These are phyloP conservation scores for Pseudomugil tenellus DNA, from an alignment of 2,797 vertebrate genomes.

Conservation along the genomic window DNA sequence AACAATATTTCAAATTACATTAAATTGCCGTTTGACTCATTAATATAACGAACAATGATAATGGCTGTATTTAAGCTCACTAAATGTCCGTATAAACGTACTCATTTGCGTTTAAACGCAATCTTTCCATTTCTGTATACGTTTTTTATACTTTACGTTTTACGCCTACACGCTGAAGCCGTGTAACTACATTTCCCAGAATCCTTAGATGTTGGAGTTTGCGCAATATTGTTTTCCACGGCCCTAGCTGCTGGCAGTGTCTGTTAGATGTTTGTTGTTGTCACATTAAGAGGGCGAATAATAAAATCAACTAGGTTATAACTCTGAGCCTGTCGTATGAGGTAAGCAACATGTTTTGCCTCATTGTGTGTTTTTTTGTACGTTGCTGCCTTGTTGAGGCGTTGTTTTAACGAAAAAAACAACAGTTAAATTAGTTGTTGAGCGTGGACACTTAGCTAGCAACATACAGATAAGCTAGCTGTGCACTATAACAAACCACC, in stretches of 20 bases:
- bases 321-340: conserved; percentile 63
- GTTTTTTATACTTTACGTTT: not conserved
- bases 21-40: not conserved
- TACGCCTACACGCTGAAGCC: not conserved
- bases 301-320: conserved; percentile 36
- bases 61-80: not conserved
- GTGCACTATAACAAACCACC: conserved; percentile 23
- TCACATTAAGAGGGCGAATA: conserved; percentile 44
- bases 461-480: conserved; percentile 49
- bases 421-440: conserved; percentile 51
- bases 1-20: not conserved
- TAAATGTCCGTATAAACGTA: not conserved
- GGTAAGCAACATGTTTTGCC: conserved; percentile 58
- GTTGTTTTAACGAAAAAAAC: conserved; percentile 23
- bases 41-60: not conserved
- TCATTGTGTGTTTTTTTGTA: not conserved
- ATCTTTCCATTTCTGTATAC: not conserved
- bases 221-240: conserved; percentile 74
- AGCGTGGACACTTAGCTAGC: conserved; percentile 56
- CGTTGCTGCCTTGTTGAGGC: not conserved
- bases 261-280: conserved; percentile 62
- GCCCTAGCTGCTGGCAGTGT: conserved; percentile 59
- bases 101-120: not conserved
- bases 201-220: conserved; percentile 52
- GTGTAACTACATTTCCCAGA: conserved; percentile 74